Conservation (phyloP, 2,888 invertebrate species). For the Cistogaster globosa region DNA sequence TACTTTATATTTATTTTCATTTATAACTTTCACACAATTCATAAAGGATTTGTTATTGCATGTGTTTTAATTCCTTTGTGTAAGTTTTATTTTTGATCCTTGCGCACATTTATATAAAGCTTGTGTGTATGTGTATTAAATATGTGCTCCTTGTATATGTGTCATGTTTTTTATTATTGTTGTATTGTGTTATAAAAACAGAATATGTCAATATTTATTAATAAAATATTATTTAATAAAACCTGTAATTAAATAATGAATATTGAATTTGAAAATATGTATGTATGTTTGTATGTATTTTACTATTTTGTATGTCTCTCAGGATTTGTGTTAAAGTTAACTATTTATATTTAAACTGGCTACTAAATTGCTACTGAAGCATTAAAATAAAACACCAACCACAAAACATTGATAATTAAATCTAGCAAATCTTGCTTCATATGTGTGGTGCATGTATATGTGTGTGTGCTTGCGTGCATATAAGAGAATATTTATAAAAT, state of each 20-base stretch:
- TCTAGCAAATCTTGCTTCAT: not conserved
- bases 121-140: not conserved
- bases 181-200: slow-evolving; percentile 47
- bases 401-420: slow-evolving; percentile 39
- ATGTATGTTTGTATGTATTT: not conserved
- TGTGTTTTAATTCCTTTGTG: slow-evolving; percentile 25
- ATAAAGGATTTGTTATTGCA: slow-evolving; percentile 45
- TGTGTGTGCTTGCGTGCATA: not conserved
- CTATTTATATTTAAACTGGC: slow-evolving; percentile 30
- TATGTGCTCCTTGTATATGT: not conserved
- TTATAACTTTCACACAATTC: slow-evolving; percentile 67
- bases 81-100: not conserved
- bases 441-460: not conserved
- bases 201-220: slow-evolving; percentile 66
- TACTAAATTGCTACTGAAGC: slow-evolving; percentile 29
- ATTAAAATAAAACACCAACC: slow-evolving; percentile 4
- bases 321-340: slow-evolving; percentile 6
- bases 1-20: slow-evolving; percentile 70
- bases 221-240: slow-evolving; percentile 52
- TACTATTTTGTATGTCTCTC: not conserved
- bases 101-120: not conserved
- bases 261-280: slow-evolving; percentile 43
- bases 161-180: slow-evolving; percentile 28
- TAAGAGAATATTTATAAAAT: slow-evolving; percentile 23
- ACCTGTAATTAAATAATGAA: slow-evolving; percentile 50